phyloP scores from a whole-genome alignment of 2,113 vertebrate genomes.

The Pluvianellus socialis region DNA sequence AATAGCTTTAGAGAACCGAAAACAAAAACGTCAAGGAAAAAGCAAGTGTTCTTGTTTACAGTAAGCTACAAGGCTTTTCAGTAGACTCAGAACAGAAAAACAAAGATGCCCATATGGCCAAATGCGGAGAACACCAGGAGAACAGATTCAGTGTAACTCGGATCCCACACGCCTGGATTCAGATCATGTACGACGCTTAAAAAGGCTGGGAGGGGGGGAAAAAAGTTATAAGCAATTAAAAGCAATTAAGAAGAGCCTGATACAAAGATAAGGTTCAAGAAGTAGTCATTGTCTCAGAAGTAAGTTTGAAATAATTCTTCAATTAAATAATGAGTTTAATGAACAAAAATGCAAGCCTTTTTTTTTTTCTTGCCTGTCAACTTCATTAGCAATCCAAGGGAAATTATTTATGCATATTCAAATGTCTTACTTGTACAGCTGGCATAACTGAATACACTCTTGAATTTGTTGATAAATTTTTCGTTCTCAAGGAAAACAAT shows the following conservation, averaged over 20 bases:
- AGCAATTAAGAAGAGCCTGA: conserved; percentile 37
- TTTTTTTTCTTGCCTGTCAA: conserved; percentile 69
- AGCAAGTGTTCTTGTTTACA: background rate
- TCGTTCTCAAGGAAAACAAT: conserved; percentile 56
- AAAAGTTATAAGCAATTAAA: conserved; percentile 38
- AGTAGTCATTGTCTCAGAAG: conserved; percentile 33
- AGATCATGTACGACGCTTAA: background rate
- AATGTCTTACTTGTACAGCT: conserved; percentile 67
- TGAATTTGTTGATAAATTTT: conserved; percentile 63
- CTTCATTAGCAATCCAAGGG: conserved; percentile 71
- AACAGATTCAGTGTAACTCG: background rate
- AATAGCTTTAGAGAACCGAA: background rate
- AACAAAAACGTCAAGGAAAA: background rate
- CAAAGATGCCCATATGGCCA: conserved; percentile 43
- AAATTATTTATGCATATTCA: conserved; percentile 71
- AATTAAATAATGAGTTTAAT: conserved; percentile 60
- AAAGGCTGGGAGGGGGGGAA: background rate
- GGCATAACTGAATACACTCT: conserved; percentile 64
- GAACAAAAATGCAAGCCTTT: conserved; percentile 58
- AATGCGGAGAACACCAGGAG: conserved; percentile 13
- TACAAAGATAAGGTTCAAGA: conserved; percentile 56
- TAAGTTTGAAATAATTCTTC: conserved; percentile 60
- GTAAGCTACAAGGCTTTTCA: background rate
- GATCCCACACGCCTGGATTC: conserved; percentile 32
- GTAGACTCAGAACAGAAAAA: conserved; percentile 30